phyloP scores from a whole-genome alignment of 2,797 vertebrate species.

The Champsocephalus esox region DNA sequence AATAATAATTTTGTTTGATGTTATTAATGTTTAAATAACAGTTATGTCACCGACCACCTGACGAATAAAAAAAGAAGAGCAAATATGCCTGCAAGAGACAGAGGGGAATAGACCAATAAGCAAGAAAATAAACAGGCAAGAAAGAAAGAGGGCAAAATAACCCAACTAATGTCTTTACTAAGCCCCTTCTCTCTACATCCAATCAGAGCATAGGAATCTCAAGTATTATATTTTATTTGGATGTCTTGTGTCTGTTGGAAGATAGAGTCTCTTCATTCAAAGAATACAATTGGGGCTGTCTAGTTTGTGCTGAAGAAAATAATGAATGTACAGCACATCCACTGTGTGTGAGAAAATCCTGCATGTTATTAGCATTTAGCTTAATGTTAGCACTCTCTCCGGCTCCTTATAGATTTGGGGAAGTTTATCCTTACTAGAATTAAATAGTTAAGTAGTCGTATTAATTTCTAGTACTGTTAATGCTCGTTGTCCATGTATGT shows the following conservation, averaged over 20 bases:
- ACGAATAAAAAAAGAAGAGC: background rate
- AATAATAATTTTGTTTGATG: slow-evolving; percentile 27
- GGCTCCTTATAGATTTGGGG: background rate
- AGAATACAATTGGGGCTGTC: background rate
- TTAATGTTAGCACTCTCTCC: background rate
- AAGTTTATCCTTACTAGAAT: background rate
- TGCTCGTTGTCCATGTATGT: no score
- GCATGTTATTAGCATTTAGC: background rate
- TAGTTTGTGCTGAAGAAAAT: no score
- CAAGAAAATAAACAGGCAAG: background rate
- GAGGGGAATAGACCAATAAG: background rate
- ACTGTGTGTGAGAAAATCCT: background rate
- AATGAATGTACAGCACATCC: background rate
- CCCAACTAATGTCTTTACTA: background rate
- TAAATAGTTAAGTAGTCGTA: no score
- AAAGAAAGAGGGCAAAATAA: background rate
- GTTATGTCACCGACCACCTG: slow-evolving; percentile 36
- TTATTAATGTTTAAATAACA: slow-evolving; percentile 37
- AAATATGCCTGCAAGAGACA: background rate
- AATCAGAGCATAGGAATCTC: background rate
- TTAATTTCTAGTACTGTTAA: no score
- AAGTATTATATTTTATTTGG: background rate
- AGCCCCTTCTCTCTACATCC: background rate
- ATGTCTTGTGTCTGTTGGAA: no score
- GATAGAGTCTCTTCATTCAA: background rate